phyloP scores from a whole-genome alignment of 2,113 vertebrate genomes.

The Strigops habroptila region DNA sequence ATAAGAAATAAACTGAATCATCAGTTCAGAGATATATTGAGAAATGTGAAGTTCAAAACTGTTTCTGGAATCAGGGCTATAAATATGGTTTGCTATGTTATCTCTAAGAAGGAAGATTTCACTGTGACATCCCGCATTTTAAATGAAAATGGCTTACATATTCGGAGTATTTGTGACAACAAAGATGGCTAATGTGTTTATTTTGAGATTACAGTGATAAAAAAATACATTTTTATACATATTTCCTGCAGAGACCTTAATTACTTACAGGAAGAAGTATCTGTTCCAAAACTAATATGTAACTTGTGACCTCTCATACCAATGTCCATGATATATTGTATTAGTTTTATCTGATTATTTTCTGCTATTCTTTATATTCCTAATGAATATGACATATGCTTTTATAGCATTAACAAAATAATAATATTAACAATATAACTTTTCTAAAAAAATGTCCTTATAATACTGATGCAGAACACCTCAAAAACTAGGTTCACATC shows the following conservation, averaged over 20 bases:
- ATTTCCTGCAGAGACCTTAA: neutral
- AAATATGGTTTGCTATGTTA: neutral
- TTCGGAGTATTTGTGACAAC: neutral
- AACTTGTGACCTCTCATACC: neutral
- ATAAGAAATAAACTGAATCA: neutral
- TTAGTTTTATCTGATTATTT: neutral
- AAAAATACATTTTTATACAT: neutral
- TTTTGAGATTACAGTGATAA: neutral
- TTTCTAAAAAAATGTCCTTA: neutral
- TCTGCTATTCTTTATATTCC: neutral
- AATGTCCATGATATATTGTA: neutral
- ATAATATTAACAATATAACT: neutral
- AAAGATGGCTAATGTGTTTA: neutral
- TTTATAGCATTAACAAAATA: neutral
- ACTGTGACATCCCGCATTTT: neutral
- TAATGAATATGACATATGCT: neutral
- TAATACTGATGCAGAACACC: neutral
- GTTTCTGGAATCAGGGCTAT: neutral
- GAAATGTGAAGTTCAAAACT: neutral
- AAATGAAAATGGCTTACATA: neutral
- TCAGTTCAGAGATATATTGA: neutral
- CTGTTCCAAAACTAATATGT: neutral
- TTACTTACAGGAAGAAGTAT: neutral
- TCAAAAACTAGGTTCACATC: neutral
- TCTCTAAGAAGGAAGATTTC: neutral